A percentile compares a stretch with the other conserved stretches of the same genome.
Conservation (phyloP, 2,797 vertebrate genomes). For the Alcedo quadribrachys region DNA sequence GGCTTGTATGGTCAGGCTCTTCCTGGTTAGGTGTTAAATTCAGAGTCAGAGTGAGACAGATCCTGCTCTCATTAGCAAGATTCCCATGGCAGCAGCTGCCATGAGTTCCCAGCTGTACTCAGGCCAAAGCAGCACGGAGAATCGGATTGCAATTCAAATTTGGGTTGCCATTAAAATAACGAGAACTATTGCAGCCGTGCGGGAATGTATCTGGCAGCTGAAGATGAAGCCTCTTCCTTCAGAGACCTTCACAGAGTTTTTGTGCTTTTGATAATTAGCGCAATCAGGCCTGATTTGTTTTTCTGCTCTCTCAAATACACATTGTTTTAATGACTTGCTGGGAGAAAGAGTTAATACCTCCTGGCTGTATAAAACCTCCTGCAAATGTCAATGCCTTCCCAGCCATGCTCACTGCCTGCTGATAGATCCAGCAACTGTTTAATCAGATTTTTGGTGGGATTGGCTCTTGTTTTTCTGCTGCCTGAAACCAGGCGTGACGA, state of each 20-base stretch:
- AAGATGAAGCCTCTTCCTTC: not conserved
- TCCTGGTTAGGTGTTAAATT: not conserved
- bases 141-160: not conserved
- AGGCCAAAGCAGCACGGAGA: not conserved
- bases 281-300: not conserved
- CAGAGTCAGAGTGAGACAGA: fast-evolving
- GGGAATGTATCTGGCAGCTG: not conserved
- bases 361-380: not conserved
- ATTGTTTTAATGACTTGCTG: not conserved
- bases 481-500: not conserved
- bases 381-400: not conserved
- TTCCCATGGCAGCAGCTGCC: not conserved
- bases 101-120: fast-evolving
- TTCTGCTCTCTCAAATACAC: not conserved
- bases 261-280: not conserved
- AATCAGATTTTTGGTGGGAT: not conserved
- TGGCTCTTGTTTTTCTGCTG: not conserved
- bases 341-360: conserved; percentile 27
- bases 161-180: not conserved
- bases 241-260: not conserved
- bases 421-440: not conserved
- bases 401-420: not conserved
- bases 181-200: not conserved
- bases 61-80: not conserved
- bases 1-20: not conserved